Base-by-base conservation (phyloP, 1,140 invertebrate genomes). In the Polypedilum pembai region DNA sequence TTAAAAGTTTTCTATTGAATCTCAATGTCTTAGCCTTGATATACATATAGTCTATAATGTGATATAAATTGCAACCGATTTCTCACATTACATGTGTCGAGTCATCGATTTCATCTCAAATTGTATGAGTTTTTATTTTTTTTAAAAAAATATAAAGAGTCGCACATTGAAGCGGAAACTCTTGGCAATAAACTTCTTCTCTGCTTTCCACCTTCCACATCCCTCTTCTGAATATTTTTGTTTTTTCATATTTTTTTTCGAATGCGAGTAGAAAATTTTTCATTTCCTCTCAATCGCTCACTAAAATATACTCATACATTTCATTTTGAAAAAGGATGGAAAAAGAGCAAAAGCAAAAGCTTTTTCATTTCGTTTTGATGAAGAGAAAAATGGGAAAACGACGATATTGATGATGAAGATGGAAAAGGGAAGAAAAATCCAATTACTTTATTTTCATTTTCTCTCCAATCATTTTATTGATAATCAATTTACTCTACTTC, bases 401-500 rank as follows among this genome's bases (percentile, higher is more conserved):
- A 12, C n/a, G 10, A 56, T 15, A 15, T 56, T 15, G 15, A 45
- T 15, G 10, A n/a, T 56, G 45, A 56, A n/a, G 45, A 15, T n/a
- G 45, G 45, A 56, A 56, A 56, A 56, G n/a, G 45, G 12, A 56
- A 4, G 65, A 12, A 69, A 69, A 69, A 69, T 69, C 65, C 65
- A 69, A 69, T 69, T 69, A 69, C 20, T 69, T 69, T 69, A 69
- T 69, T 69, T 69, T 18, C 17, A 18, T 20, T 69, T 17, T 56
- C n/a, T 21, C 65, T 69, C 17, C 65, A 69, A 69, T 69, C 45
- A 56, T 56, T 56, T 56, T 12, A 56, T 56, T 56, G 45, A 69
- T 69, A 69, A 69, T 69, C 65, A 20, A 69, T 20, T 69, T 21
- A 69, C 17, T 69, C 20, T 18, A 21, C n/a, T 69, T 69, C 20